phyloP scores from a whole-genome alignment of 2,888 invertebrate species.

The Pammene aurita region DNA sequence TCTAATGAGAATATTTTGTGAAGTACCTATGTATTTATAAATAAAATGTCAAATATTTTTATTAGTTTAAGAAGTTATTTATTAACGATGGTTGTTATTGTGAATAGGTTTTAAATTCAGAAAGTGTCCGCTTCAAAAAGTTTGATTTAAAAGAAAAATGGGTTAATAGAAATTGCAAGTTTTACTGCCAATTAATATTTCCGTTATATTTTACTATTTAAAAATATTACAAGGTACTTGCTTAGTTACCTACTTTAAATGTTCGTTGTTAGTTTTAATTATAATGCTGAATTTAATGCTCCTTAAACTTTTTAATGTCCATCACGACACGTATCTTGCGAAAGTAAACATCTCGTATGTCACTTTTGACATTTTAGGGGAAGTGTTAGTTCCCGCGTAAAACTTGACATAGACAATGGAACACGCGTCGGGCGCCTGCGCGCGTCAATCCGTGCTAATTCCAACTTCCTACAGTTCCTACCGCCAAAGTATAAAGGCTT shows the following conservation, averaged over 20 bases:
- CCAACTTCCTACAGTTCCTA: constrained; percentile 58
- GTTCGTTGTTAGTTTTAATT: too few species aligned
- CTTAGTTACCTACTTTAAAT: too few species aligned
- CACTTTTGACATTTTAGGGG: constrained; percentile 43
- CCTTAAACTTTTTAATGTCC: background rate
- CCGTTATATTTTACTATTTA: too few species aligned
- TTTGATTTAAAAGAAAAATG: too few species aligned
- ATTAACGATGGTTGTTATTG: background rate
- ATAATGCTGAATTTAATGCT: too few species aligned
- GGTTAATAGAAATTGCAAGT: too few species aligned
- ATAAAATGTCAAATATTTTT: constrained; percentile 3
- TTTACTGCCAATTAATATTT: too few species aligned
- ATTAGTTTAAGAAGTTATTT: background rate
- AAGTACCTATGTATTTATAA: too few species aligned
- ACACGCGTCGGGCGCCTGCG: constrained; percentile 52
- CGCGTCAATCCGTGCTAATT: constrained; percentile 56
- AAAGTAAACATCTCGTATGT: constrained; percentile 12
- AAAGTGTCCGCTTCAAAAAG: too few species aligned
- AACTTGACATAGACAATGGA: constrained; percentile 47
- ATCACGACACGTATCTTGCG: background rate
- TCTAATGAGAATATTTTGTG: constrained; percentile 12
- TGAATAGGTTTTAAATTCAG: background rate
- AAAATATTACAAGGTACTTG: too few species aligned
- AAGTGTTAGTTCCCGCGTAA: constrained; percentile 46
- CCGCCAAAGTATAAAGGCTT: constrained; percentile 33